Conservation (phyloP, 2,888 invertebrate species). For the Epistrophe eligans region DNA sequence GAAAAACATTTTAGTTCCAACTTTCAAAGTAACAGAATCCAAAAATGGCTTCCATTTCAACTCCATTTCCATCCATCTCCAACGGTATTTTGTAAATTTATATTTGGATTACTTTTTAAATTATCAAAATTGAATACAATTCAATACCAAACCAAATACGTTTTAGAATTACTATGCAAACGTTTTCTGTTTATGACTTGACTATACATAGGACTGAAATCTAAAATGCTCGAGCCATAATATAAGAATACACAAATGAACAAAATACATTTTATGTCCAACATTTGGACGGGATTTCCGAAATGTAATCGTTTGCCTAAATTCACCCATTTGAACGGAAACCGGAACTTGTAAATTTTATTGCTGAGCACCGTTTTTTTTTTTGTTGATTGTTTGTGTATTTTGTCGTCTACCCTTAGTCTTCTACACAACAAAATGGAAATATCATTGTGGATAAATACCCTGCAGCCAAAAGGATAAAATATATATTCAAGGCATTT, state of each 20-base stretch:
- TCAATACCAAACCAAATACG: not conserved
- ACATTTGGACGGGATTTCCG: constrained; percentile 64
- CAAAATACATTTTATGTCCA: constrained; percentile 30
- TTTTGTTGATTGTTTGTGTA: constrained; percentile 44
- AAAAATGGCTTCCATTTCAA: not conserved
- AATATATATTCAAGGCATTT: constrained; percentile 53
- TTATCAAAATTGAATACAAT: not conserved
- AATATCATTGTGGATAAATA: constrained; percentile 65
- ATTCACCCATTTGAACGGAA: constrained; percentile 68
- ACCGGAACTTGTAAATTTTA: constrained; percentile 76
- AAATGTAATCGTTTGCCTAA: constrained; percentile 75
- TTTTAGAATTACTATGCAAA: constrained; percentile 11
- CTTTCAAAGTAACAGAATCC: not conserved
- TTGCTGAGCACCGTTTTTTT: constrained; percentile 71
- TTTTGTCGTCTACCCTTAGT: constrained; percentile 11
- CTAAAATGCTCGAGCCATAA: no score
- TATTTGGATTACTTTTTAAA: not conserved
- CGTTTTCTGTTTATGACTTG: constrained; percentile 7
- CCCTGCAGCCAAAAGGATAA: constrained; percentile 61
- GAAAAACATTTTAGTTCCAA: no score
- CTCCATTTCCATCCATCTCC: not conserved
- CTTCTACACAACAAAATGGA: constrained; percentile 1
- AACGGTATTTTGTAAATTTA: not conserved
- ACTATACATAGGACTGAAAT: not conserved
- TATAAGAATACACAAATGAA: not conserved